A percentile compares a stretch with the other conserved stretches of the same genome.
phyloP scores from a whole-genome alignment of 1,140 invertebrate species.

The Rhopalosiphum padi region DNA sequence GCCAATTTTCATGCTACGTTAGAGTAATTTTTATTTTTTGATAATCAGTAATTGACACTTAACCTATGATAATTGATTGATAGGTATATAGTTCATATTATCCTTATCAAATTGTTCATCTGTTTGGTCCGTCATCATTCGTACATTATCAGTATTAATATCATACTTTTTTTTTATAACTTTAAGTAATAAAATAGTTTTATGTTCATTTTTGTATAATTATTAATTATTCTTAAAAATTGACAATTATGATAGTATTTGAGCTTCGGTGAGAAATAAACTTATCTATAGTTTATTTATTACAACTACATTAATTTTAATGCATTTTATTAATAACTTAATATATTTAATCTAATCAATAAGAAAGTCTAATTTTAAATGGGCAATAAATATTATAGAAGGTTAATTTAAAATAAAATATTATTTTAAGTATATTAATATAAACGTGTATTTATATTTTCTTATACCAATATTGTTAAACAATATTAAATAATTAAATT shows the following conservation, averaged over 20 bases:
- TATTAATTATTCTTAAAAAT: not conserved
- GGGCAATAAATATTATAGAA: not conserved
- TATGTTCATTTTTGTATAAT: not conserved
- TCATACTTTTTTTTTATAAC: not conserved
- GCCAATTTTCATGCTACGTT: not conserved
- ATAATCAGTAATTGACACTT: not conserved
- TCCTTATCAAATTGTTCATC: not conserved
- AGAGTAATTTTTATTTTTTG: not conserved
- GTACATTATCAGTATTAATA: not conserved
- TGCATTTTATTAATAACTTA: not conserved
- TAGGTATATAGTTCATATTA: not conserved
- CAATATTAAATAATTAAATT: not conserved
- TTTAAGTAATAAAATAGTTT: not conserved
- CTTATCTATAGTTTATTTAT: not conserved
- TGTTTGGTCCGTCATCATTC: not conserved
- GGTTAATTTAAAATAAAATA: not conserved
- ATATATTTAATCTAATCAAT: not conserved
- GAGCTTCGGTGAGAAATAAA: not conserved
- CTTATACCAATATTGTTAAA: not conserved
- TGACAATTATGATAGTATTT: not conserved
- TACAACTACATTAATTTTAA: not conserved
- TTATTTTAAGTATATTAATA: not conserved
- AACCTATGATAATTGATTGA: not conserved
- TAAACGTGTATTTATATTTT: not conserved
- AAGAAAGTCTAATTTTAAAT: not conserved